Evolutionary conservation across 2,888 invertebrate species (phyloP).

Genomic region (Clivina fossor): DNA sequence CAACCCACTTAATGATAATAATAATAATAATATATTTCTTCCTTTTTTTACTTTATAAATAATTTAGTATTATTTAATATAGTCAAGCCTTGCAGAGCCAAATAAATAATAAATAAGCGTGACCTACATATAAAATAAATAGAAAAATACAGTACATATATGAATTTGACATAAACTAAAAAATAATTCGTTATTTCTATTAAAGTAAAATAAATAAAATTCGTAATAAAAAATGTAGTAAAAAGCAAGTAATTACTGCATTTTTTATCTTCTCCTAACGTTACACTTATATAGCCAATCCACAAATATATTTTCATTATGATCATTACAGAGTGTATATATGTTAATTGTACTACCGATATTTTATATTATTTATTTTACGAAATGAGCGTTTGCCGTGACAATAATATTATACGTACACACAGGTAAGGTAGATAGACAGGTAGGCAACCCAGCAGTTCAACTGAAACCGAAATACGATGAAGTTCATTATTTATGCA

Average conservation of each 20-base stretch:
- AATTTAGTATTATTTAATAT: too few species aligned
- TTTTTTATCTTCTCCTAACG: neutral
- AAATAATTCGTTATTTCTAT: neutral
- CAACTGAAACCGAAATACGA: conserved; percentile 1
- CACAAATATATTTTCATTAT: conserved; percentile 1
- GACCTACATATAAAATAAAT: too few species aligned
- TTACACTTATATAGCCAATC: neutral
- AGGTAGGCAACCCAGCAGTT: too few species aligned
- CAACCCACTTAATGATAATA: too few species aligned
- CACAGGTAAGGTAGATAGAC: too few species aligned
- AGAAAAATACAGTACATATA: neutral
- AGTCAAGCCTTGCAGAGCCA: too few species aligned
- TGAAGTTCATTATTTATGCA: conserved; percentile 1
- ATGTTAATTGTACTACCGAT: conserved; percentile 2
- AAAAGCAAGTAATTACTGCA: neutral
- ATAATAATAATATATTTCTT: too few species aligned
- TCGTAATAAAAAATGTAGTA: too few species aligned
- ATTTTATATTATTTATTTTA: conserved; percentile 9
- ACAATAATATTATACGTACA: neutral
- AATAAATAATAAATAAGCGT: too few species aligned
- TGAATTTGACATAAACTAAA: neutral
- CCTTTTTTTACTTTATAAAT: too few species aligned
- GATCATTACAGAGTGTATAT: neutral
- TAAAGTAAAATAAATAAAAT: too few species aligned
- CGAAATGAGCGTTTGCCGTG: conserved; percentile 1